These are phyloP conservation scores for Oscheius myriophilus DNA, from an alignment of 2,888 invertebrate genomes.

Conservation along the genomic window DNA sequence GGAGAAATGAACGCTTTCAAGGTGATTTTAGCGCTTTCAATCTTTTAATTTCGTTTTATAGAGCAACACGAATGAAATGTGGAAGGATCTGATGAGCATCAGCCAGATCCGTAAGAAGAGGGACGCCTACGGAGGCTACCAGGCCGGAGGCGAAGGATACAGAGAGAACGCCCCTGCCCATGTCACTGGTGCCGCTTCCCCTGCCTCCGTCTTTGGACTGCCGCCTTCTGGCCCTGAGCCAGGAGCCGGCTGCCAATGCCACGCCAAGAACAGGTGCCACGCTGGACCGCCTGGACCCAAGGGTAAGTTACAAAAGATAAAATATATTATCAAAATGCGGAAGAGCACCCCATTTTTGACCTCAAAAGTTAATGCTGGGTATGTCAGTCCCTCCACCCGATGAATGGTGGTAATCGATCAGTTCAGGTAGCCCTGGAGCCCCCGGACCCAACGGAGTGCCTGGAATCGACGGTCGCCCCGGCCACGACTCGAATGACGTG, in stretches of 20 bases:
- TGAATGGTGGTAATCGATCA: no score
- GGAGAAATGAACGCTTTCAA: conserved; percentile 46
- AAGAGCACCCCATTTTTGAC: background rate
- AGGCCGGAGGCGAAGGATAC: conserved; percentile 7
- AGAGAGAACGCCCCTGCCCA: background rate
- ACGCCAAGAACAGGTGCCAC: conserved; percentile 65
- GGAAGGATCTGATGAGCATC: conserved; percentile 62
- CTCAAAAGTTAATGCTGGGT: no score
- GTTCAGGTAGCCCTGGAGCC: conserved; percentile 42
- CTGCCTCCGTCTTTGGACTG: conserved; percentile 48
- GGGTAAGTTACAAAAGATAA: conserved; percentile 16
- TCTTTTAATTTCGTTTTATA: background rate
- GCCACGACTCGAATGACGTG: conserved; percentile 54
- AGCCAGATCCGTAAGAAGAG: conserved; percentile 43
- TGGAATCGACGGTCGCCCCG: conserved; percentile 51
- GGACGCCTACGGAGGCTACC: conserved; percentile 35
- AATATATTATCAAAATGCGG: no score
- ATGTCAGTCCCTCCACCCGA: no score
- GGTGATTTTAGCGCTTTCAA: conserved; percentile 29
- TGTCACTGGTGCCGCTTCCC: conserved; percentile 10
- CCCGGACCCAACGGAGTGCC: conserved; percentile 53
- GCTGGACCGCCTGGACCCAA: conserved; percentile 64
- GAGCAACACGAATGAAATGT: conserved; percentile 43
- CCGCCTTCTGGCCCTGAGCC: conserved; percentile 51
- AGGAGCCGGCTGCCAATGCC: conserved; percentile 45